Percentiles rank a stretch among this genome's conserved stretches.
Conservation (phyloP, 2,113 vertebrate genomes). For the Takifugu bimaculatus region DNA sequence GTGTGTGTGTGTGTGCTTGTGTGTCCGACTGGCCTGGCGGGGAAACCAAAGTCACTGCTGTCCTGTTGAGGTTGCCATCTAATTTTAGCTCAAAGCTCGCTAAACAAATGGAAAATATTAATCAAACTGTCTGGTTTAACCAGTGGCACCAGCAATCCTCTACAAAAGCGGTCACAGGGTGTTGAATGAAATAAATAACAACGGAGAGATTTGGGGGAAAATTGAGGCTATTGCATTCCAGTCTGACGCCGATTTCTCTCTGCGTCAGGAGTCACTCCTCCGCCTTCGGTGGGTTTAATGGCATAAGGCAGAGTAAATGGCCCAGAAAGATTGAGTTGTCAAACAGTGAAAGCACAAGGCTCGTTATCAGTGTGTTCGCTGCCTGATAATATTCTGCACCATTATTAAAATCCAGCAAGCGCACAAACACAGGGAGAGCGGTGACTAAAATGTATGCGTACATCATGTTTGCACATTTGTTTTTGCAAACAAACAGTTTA, state of each 20-base stretch:
- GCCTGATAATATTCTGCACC: slow-evolving; percentile 72
- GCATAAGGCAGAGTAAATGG: slow-evolving; percentile 52
- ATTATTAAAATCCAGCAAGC: slow-evolving; percentile 76
- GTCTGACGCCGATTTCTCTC: slow-evolving; percentile 34
- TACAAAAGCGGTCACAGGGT: slow-evolving; percentile 48
- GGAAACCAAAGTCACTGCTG: slow-evolving; percentile 81
- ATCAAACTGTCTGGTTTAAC: slow-evolving; percentile 77
- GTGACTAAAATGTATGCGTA: slow-evolving; percentile 43
- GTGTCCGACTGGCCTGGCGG: slow-evolving; percentile 49
- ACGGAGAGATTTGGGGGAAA: slow-evolving; percentile 65
- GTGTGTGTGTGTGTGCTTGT: slow-evolving; percentile 42
- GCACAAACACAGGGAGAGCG: slow-evolving; percentile 53
- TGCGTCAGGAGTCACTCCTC: slow-evolving; percentile 20
- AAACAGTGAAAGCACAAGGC: slow-evolving; percentile 68
- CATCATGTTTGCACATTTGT: neutral
- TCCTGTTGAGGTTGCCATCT: slow-evolving; percentile 83
- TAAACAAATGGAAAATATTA: slow-evolving; percentile 80
- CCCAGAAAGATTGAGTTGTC: slow-evolving; percentile 76
- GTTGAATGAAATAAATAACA: slow-evolving; percentile 47
- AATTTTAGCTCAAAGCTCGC: slow-evolving; percentile 83
- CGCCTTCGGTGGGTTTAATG: slow-evolving; percentile 24
- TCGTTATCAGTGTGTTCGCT: slow-evolving; percentile 68
- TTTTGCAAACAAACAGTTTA: no score
- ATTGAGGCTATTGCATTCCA: slow-evolving; percentile 23
- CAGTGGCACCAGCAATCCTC: slow-evolving; percentile 65